Conservation (phyloP, 2,888 invertebrate species). For the Tiphia femorata region DNA sequence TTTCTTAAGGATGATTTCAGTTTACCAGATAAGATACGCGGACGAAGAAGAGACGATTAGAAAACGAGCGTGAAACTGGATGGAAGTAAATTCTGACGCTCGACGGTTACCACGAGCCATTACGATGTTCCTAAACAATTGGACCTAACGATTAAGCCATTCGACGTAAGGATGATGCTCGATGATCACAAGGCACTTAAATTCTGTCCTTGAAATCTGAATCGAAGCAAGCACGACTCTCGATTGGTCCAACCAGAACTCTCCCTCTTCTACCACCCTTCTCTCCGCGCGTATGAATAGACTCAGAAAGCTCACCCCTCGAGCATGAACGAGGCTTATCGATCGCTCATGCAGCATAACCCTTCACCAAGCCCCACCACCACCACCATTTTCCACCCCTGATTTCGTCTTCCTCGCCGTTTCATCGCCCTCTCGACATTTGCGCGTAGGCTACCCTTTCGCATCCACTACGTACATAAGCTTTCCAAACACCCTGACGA, state of each 20-base stretch:
- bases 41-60: too few relatives aligned
- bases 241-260: neutral
- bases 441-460: neutral
- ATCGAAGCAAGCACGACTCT: neutral
- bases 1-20: too few relatives aligned
- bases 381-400: neutral
- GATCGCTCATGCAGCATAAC: constrained; percentile 24
- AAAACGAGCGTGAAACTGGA: too few relatives aligned
- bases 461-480: neutral
- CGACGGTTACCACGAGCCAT: too few relatives aligned
- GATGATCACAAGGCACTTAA: too few relatives aligned
- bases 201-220: too few relatives aligned
- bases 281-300: neutral
- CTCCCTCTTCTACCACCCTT: neutral
- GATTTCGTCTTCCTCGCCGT: constrained; percentile 2
- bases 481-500: too few relatives aligned
- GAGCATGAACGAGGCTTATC: constrained; percentile 25
- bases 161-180: too few relatives aligned
- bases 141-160: too few relatives aligned
- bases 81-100: too few relatives aligned
- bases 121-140: too few relatives aligned
- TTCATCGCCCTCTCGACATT: constrained; percentile 4
- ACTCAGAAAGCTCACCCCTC: constrained; percentile 4
- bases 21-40: too few relatives aligned
- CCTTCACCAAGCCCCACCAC: constrained; percentile 11